Evolutionary conservation across 1,140 invertebrate genomes (phyloP).

Genomic region (Teleogryllus occipitalis): DNA sequence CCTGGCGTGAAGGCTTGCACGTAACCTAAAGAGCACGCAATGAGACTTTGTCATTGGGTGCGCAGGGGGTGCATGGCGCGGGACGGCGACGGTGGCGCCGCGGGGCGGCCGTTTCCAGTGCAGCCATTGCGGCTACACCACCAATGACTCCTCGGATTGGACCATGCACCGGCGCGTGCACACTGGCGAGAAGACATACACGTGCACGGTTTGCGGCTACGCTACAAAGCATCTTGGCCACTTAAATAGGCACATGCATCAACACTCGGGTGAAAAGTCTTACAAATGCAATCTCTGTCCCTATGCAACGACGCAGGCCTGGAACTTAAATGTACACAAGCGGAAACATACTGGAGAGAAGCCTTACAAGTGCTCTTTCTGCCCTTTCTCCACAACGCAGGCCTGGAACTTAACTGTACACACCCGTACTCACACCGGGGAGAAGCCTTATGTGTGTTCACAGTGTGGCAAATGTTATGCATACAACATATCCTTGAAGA

Average conservation of each 20-base stretch:
- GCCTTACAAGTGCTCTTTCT: constrained; percentile 43
- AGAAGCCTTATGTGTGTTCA: constrained; percentile 51
- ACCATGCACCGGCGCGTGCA: constrained; percentile 28
- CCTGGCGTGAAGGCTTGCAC: no score
- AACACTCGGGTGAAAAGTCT: constrained; percentile 21
- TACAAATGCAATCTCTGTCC: constrained; percentile 26
- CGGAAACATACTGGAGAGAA: constrained; percentile 44
- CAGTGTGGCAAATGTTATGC: constrained; percentile 35
- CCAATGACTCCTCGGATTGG: no score
- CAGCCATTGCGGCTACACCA: no score
- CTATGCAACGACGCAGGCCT: constrained; percentile 23
- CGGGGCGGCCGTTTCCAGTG: no score
- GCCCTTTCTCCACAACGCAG: constrained; percentile 39
- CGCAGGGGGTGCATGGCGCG: no score
- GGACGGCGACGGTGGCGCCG: no score
- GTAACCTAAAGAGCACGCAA: no score
- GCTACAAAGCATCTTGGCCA: constrained; percentile 30
- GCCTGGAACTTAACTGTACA: constrained; percentile 41
- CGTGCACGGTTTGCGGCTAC: constrained; percentile 32
- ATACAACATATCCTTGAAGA: not conserved
- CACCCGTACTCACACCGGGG: constrained; percentile 54
- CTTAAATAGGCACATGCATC: constrained; percentile 21
- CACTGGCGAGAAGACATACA: constrained; percentile 27
- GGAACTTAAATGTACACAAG: constrained; percentile 11
- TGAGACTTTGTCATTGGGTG: no score